phyloP scores from a whole-genome alignment of 2,888 invertebrate species.

The Melipona bicolor region DNA sequence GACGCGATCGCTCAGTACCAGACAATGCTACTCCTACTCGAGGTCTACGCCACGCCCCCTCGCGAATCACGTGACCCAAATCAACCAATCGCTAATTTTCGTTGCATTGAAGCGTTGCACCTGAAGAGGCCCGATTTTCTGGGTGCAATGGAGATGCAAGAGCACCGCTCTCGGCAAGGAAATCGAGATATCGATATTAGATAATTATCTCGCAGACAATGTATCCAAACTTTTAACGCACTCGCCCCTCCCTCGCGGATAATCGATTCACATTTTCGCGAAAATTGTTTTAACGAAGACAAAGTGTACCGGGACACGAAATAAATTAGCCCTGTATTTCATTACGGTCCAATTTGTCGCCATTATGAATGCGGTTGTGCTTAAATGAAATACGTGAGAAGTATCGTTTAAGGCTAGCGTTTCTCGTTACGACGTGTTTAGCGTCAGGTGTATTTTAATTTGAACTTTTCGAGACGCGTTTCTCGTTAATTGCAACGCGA shows the following conservation, averaged over 20 bases:
- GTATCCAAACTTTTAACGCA: no score
- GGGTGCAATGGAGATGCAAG: no score
- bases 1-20: no score
- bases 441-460: not conserved
- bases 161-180: no score
- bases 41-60: no score
- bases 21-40: no score
- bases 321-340: conserved; percentile 9
- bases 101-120: no score
- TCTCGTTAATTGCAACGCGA: not conserved
- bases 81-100: no score
- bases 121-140: no score
- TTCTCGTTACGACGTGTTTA: not conserved
- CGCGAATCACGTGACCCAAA: no score
- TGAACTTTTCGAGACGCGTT: not conserved
- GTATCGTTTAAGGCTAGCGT: conserved; percentile 1
- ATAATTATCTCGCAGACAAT: no score
- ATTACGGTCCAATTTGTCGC: conserved; percentile 8
- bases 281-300: not conserved
- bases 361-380: not conserved
- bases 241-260: not conserved
- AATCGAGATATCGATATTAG: no score
- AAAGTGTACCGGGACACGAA: not conserved
- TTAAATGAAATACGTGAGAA: conserved; percentile 15
- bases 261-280: not conserved